These are phyloP conservation scores for Brachionus sp. DNA, from an alignment of 1,140 invertebrate species.

Conservation along the genomic window DNA sequence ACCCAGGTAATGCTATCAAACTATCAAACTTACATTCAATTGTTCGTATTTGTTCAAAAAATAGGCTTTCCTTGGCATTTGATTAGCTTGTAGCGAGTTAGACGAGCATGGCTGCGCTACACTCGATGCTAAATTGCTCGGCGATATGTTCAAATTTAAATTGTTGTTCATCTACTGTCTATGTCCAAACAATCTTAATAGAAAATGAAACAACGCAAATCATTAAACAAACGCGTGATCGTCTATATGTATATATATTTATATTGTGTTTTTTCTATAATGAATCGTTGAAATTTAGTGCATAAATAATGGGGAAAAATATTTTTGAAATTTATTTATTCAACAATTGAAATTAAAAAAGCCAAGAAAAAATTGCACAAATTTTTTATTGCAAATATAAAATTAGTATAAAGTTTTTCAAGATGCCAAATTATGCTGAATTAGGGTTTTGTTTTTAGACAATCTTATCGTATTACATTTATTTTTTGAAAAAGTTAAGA, in stretches of 20 bases:
- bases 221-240: neutral
- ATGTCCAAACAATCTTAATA: neutral
- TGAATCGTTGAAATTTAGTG: too few species aligned
- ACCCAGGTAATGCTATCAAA: too few species aligned
- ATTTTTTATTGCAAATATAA: neutral
- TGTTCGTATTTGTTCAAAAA: slow-evolving; percentile 40
- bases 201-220: neutral
- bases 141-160: neutral
- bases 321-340: neutral
- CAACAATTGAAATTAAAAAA: neutral
- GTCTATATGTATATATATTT: neutral
- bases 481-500: too few species aligned
- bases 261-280: neutral
- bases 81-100: neutral
- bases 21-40: slow-evolving; percentile 4
- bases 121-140: neutral
- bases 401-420: neutral
- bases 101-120: neutral
- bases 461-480: too few species aligned
- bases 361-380: neutral
- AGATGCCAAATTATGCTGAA: neutral
- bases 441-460: too few species aligned
- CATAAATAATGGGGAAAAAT: neutral
- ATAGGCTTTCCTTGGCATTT: slow-evolving; percentile 23
- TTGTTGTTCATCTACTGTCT: neutral